A percentile compares a stretch with the other conserved stretches of the same genome.
Conservation (phyloP, 1,140 invertebrate genomes). For the Neelides sp. region DNA sequence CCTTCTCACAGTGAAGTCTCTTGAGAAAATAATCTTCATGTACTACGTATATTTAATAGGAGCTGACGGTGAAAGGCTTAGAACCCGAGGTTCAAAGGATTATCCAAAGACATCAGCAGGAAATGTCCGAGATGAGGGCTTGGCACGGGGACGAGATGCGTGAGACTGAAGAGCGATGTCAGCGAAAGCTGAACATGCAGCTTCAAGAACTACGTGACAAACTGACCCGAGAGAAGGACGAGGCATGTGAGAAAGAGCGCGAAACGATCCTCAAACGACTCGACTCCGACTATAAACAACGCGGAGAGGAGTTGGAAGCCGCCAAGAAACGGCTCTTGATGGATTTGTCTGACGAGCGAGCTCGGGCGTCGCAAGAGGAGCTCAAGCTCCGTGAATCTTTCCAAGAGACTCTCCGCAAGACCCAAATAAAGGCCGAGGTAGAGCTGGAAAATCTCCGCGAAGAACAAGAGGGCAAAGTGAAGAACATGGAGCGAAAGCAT, state of each 20-base stretch:
- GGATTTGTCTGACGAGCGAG: constrained; percentile 17
- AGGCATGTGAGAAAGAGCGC: constrained; percentile 39
- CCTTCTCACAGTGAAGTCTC: too few relatives aligned
- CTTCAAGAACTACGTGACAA: constrained; percentile 40
- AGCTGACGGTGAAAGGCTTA: constrained; percentile 57
- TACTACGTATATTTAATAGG: too few relatives aligned
- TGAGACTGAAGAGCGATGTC: constrained; percentile 43
- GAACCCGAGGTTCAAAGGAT: constrained; percentile 55
- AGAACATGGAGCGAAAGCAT: constrained; percentile 14
- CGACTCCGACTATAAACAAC: constrained; percentile 17
- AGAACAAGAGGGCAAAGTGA: constrained; percentile 23
- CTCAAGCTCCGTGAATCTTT: constrained; percentile 14
- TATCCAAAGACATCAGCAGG: constrained; percentile 47
- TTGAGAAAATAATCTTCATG: too few relatives aligned
- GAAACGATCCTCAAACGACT: constrained; percentile 38
- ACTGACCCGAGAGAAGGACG: constrained; percentile 38
- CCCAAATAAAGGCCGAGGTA: constrained; percentile 22
- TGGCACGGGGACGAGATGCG: constrained; percentile 43
- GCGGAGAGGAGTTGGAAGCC: constrained; percentile 18
- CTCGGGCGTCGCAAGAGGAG: constrained; percentile 16
- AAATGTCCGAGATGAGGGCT: constrained; percentile 44
- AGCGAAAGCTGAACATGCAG: constrained; percentile 43
- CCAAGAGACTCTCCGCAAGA: constrained; percentile 22
- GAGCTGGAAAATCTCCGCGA: constrained; percentile 22
- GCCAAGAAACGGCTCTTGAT: constrained; percentile 9